phyloP scores from a whole-genome alignment of 1,140 invertebrate species.

The Solenopsis invicta region DNA sequence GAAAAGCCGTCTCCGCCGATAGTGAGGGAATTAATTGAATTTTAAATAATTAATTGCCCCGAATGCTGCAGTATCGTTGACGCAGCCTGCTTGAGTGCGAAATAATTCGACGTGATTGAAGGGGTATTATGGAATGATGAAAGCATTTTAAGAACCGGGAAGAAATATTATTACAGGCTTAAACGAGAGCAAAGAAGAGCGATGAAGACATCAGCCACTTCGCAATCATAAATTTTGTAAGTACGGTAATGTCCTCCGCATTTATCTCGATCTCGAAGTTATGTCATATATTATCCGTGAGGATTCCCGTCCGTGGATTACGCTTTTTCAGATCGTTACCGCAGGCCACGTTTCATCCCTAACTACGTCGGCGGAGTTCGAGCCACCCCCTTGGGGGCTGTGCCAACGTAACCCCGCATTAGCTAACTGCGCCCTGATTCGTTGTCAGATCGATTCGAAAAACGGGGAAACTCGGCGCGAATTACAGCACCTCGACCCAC shows the following conservation, averaged over 20 bases:
- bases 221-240: conserved; percentile 6
- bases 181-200: background rate
- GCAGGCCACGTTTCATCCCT: conserved; percentile 57
- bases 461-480: conserved; percentile 78
- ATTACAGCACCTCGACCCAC: conserved; percentile 68
- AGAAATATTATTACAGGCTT: conserved; percentile 7
- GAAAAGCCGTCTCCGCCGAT: conserved; percentile 58
- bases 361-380: conserved; percentile 62
- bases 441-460: conserved; percentile 78
- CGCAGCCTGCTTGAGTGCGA: conserved; percentile 15
- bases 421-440: conserved; percentile 84
- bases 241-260: background rate
- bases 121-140: conserved; percentile 18
- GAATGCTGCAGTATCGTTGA: conserved; percentile 33
- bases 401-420: conserved; percentile 79
- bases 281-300: conserved; percentile 46
- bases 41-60: conserved; percentile 62
- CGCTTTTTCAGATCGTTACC: conserved; percentile 68
- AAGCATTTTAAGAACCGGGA: background rate
- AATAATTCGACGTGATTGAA: conserved; percentile 51
- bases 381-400: conserved; percentile 80
- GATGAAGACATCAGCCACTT: background rate
- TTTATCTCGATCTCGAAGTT: conserved; percentile 43
- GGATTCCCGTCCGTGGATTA: conserved; percentile 21
- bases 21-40: conserved; percentile 64